Evolutionary conservation across 2,113 vertebrate species (phyloP).

Genomic region (Dasyprocta punctata): DNA sequence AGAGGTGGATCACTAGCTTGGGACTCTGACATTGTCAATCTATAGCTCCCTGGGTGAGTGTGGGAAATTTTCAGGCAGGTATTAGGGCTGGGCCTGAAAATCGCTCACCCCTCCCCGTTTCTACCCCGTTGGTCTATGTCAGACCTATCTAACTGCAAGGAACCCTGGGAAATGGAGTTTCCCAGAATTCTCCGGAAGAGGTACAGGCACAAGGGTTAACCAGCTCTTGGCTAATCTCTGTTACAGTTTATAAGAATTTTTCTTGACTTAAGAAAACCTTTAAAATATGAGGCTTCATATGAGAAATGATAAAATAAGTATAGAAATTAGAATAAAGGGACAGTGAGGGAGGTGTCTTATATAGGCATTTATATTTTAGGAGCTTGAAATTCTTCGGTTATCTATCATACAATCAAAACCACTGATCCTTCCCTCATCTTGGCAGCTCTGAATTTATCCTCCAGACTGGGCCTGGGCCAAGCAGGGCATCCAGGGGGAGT

Average conservation of each 20-base stretch:
- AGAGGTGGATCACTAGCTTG: not conserved
- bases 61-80: not conserved
- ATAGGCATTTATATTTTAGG: not conserved
- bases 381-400: not conserved
- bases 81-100: not conserved
- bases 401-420: not conserved
- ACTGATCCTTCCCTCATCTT: not conserved
- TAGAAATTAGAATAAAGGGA: not conserved
- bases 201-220: not conserved
- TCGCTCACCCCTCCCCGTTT: not conserved
- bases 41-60: not conserved
- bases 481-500: not conserved
- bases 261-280: not conserved
- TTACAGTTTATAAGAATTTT: not conserved
- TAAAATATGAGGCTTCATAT: not conserved
- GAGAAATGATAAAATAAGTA: not conserved
- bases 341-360: not conserved
- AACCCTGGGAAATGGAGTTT: not conserved
- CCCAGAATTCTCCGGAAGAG: not conserved
- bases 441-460: not conserved
- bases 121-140: not conserved
- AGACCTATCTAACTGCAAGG: not conserved
- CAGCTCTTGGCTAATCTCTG: not conserved
- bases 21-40: not conserved
- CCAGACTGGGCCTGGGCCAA: not conserved